A percentile compares a stretch with the other conserved stretches of the same genome.
Conservation (phyloP, 2,888 invertebrate genomes). For the Drosophila quasianomalipes region DNA sequence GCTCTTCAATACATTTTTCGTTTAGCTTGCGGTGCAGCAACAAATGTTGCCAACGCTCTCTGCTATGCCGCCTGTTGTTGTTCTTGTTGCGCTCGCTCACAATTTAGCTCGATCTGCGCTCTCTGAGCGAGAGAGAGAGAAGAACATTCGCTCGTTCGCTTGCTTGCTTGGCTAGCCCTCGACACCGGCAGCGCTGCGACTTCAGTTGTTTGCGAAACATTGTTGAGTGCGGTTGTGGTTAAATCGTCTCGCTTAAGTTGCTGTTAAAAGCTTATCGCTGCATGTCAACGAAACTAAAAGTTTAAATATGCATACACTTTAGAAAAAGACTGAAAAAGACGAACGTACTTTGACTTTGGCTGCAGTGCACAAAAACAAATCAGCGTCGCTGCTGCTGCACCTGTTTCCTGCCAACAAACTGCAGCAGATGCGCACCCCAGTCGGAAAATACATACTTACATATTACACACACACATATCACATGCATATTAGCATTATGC, state of each 20-base stretch:
- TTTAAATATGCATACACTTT: conserved; percentile 29
- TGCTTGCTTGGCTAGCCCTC: conserved; percentile 61
- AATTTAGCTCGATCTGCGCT: conserved; percentile 52
- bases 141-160: conserved; percentile 6
- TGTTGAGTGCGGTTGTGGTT: conserved; percentile 56
- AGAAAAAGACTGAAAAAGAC: conserved; percentile 1
- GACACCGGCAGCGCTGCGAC: conserved; percentile 35
- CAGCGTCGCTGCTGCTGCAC: conserved; percentile 49
- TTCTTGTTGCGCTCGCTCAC: conserved; percentile 34
- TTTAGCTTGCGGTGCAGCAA: conserved; percentile 18
- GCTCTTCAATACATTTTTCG: background rate
- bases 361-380: conserved; percentile 3
- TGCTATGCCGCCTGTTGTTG: conserved; percentile 34
- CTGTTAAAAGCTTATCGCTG: conserved; percentile 32
- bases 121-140: conserved; percentile 12
- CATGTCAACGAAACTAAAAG: conserved; percentile 55
- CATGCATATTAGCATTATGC: conserved; percentile 33
- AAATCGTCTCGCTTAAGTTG: conserved; percentile 5
- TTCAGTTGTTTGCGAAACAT: conserved; percentile 50
- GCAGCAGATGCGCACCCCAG: conserved; percentile 33
- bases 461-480: background rate
- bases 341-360: background rate
- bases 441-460: conserved; percentile 21
- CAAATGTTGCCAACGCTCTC: conserved; percentile 43
- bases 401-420: conserved; percentile 66